Conservation (phyloP, 2,888 invertebrate genomes). For the Microctonus hyperodae region DNA sequence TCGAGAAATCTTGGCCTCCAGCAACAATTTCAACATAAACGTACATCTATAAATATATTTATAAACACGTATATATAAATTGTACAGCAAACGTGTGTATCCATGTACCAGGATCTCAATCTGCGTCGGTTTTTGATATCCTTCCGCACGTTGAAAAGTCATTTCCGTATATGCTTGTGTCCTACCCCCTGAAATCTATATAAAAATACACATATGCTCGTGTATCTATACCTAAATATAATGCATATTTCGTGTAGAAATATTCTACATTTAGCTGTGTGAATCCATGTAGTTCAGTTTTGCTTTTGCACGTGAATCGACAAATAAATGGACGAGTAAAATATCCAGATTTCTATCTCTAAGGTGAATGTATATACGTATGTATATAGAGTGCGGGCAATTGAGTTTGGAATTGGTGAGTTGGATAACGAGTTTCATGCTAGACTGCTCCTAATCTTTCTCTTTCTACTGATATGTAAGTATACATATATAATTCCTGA, state of each 20-base stretch:
- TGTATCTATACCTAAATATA: too few relatives aligned
- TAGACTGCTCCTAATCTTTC: not conserved
- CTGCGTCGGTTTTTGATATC: conserved; percentile 6
- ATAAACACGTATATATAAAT: not conserved
- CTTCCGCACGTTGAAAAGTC: conserved; percentile 14
- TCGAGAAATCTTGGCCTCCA: conserved; percentile 8
- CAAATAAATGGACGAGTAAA: conserved; percentile 2
- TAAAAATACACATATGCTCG: not conserved
- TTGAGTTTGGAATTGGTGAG: not conserved
- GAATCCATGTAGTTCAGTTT: not conserved
- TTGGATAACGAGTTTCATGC: not conserved
- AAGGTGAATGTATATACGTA: not conserved
- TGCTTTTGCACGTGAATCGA: conserved; percentile 5
- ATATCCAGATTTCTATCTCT: not conserved
- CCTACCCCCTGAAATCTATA: not conserved
- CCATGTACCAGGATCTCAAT: conserved; percentile 2
- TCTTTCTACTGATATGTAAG: not conserved
- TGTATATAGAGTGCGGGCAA: not conserved
- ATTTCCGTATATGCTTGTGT: conserved; percentile 1
- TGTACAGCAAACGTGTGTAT: not conserved
- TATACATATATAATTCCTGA: not conserved
- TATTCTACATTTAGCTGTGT: not conserved
- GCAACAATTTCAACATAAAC: not conserved
- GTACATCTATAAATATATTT: not conserved
- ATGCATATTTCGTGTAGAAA: not conserved